Conservation (phyloP, 2,888 invertebrate species). For the Pollenia angustigena region DNA sequence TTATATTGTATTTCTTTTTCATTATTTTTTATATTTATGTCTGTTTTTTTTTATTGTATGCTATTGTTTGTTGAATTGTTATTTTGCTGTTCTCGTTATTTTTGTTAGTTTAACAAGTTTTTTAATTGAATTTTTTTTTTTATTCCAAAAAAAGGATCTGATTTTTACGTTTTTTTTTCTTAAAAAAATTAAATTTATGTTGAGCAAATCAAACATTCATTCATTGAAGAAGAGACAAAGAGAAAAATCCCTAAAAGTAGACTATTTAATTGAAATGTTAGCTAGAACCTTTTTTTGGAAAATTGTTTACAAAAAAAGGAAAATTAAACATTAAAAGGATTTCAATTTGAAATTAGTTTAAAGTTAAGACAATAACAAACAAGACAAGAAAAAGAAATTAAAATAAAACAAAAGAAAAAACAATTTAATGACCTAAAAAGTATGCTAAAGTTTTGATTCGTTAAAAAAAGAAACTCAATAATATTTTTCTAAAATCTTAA, state of each 20-base stretch:
- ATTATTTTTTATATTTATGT: conserved; percentile 42
- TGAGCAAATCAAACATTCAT: conserved; percentile 59
- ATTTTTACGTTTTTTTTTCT: conserved; percentile 1
- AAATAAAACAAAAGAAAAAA: conserved; percentile 1
- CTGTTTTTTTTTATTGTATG: conserved; percentile 48
- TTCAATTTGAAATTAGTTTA: conserved; percentile 40
- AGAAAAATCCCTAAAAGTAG: conserved; percentile 47
- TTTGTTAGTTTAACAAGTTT: conserved; percentile 65
- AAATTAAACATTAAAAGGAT: conserved; percentile 37
- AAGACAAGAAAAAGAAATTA: conserved; percentile 2
- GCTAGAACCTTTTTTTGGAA: neutral
- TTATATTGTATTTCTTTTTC: conserved; percentile 66
- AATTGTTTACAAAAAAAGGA: neutral
- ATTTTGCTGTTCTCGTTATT: conserved; percentile 28
- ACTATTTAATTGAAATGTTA: conserved; percentile 68
- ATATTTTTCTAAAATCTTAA: too few species aligned
- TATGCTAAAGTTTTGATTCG: too few species aligned
- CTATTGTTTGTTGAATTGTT: conserved; percentile 35
- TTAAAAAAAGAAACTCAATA: too few species aligned
- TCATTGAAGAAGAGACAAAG: conserved; percentile 22
- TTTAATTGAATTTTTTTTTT: conserved; percentile 70
- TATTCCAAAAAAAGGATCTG: conserved; percentile 52
- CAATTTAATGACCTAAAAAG: conserved; percentile 41
- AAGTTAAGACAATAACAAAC: conserved; percentile 28
- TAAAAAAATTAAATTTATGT: conserved; percentile 61